phyloP scores from a whole-genome alignment of 2,888 invertebrate species.

The Caenorhabditis angaria region DNA sequence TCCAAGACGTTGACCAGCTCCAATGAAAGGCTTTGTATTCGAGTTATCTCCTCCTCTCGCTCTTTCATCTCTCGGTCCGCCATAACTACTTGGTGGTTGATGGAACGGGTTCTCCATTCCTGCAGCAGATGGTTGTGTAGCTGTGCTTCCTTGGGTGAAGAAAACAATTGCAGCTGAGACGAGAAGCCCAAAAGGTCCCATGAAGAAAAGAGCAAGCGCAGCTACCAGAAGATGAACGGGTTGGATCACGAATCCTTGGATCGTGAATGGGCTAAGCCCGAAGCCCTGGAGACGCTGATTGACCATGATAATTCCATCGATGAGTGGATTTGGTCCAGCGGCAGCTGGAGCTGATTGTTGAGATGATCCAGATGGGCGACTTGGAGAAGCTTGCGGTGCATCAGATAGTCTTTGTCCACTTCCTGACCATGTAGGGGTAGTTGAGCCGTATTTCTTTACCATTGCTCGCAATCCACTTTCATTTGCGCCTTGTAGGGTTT shows the following conservation, averaged over 20 bases:
- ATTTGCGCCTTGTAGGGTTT: slow-evolving; percentile 34
- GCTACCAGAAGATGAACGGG: slow-evolving; percentile 41
- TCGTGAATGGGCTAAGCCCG: slow-evolving; percentile 27
- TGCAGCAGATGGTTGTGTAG: slow-evolving; percentile 3
- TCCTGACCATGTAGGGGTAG: slow-evolving; percentile 20
- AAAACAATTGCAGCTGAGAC: slow-evolving; percentile 29
- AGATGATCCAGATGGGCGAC: neutral
- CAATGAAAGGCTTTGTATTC: slow-evolving; percentile 30
- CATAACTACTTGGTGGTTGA: slow-evolving; percentile 11
- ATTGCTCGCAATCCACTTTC: slow-evolving; percentile 24
- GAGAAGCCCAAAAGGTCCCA: slow-evolving; percentile 48
- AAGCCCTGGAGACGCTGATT: slow-evolving; percentile 34
- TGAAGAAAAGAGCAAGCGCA: slow-evolving; percentile 26
- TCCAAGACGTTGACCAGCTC: slow-evolving; percentile 44
- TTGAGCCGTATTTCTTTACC: slow-evolving; percentile 26
- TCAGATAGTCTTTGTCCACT: slow-evolving; percentile 26
- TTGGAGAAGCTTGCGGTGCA: slow-evolving; percentile 5
- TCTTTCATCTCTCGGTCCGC: neutral
- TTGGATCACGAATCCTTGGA: slow-evolving; percentile 37
- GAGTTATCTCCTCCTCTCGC: slow-evolving; percentile 12
- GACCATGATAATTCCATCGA: slow-evolving; percentile 6
- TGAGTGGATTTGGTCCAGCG: neutral
- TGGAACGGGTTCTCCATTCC: slow-evolving; percentile 6
- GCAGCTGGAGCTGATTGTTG: neutral
- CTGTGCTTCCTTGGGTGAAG: slow-evolving; percentile 20